Evolutionary conservation across 2,888 invertebrate genomes (phyloP), one percentile per base, ranked within the genome.

Genomic region (Leptothorax acervorum): DNA sequence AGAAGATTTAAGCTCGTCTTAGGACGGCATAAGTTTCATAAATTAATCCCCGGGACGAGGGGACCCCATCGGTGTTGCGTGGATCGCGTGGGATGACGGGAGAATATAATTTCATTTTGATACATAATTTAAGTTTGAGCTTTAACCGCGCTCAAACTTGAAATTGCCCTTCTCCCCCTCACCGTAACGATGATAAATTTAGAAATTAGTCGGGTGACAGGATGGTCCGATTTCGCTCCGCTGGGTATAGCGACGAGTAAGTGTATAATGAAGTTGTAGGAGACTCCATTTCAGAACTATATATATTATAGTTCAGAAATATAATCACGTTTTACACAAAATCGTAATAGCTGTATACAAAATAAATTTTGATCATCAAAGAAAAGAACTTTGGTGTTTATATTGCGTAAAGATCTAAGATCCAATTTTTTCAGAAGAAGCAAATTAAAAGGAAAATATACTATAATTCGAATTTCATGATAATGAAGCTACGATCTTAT

Each of bases 1-100:
- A 86, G 85, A 87, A 86, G 89, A 88, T 89, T 90, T 90, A 89
- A 89, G 71, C 75, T 83, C 73, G 81, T 85, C 87, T 86, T 85
- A 83, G 83, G 82, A 85, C n/a, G 78, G 85, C 85, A 81, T 76
- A 90, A 89, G 85, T 89, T 88, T 87, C 89, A 88, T 89, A 90
- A 90, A 90, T 90, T 90, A 89, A 85, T 87, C 87, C 82, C 70
- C 60, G 74, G 74, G 71, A 74, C 68, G 75, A 60, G 66, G 48
- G 18, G 76, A 73, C 76, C 9, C 66, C 48, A 76, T 79, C 68
- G 82, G 79, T 53, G 68, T 35, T 70, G 70, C 23, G 23, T 23
- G 60, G 35, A 70, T 76, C 57, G 62, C 53, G 62, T 81, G 63
- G 53, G 12, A 31, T 15, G 75, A 12, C 75, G 62, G 53, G 39